These are phyloP conservation scores for Sapajus apella DNA, from an alignment of 2,113 vertebrate species.

Conservation along the genomic window DNA sequence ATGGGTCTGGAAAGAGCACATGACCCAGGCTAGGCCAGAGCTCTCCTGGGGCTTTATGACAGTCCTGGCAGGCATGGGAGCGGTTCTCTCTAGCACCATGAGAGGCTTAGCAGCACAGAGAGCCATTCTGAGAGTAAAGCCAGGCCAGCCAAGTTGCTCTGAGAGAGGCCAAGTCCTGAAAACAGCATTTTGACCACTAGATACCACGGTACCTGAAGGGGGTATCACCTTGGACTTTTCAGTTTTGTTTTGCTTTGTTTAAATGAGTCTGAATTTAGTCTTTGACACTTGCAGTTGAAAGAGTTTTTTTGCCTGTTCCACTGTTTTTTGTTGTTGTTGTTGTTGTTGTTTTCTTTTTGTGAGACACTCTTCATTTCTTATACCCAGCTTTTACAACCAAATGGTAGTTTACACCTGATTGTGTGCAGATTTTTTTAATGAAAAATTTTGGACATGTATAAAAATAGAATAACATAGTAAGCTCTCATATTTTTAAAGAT, in stretches of 20 bases:
- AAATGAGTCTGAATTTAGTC: background rate
- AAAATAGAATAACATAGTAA: background rate
- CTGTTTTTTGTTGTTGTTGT: background rate
- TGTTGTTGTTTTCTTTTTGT: too few species aligned
- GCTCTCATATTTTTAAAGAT: background rate
- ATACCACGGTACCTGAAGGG: background rate
- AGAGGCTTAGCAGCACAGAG: background rate
- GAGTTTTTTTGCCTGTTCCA: background rate
- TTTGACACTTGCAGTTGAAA: background rate
- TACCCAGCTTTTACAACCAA: background rate
- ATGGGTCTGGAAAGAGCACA: background rate
- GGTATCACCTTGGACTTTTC: background rate
- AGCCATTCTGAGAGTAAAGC: background rate
- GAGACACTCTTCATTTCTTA: too few species aligned
- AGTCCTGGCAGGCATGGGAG: background rate
- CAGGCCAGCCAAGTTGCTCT: background rate
- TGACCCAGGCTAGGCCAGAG: background rate
- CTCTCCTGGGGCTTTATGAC: background rate
- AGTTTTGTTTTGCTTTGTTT: background rate
- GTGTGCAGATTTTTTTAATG: background rate
- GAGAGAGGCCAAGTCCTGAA: background rate
- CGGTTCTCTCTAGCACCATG: background rate
- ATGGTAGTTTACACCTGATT: background rate
- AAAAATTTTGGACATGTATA: background rate
- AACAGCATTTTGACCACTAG: background rate